Evolutionary conservation across 2,113 vertebrate genomes (phyloP), one percentile per base, ranked within the genome.

Genomic region (Zosterops lateralis): DNA sequence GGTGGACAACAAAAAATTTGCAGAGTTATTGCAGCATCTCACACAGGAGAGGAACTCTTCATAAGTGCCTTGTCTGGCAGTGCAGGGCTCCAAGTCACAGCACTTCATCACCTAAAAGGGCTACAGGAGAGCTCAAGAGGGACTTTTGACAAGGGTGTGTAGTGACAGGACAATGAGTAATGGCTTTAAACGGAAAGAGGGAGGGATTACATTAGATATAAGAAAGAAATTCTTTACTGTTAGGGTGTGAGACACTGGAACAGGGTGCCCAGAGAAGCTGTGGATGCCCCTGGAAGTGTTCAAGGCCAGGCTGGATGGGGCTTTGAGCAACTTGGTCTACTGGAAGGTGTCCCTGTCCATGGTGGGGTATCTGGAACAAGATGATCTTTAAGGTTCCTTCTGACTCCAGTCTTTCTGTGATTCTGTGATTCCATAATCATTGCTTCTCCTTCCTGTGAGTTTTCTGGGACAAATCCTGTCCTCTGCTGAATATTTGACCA

Each of bases 381-480:
- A 48, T 34, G 17, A 26, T 25, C 29, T 75, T 40, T 34, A 42
- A 42, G 17, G 25, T 48, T 21, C 15, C 32, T 48, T 83, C 48
- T 1, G 2, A 70, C 10, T 17, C 20, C 14, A 56, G 32, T 34
- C 14, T 8, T 54, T 61, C 77, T 47, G 29, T 21, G 29, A 53
- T 9, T 81, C 51, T 0, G 0, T 51, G 22, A 74, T 47, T 82
- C n/a, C 40, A 68, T 0, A 0, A 47, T 36, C 28, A 29, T 5
- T 56, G 21, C 25, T 82, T 15, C 51, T 78, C 22, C 19, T 36
- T 38, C n/a, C 36, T 68, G 7, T 40, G 53, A 53, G 19, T 16
- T 65, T 86, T 45, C 66, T 78, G 53, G 32, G 60, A 74, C 26
- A 90, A 72, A 56, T 56, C 14, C 17, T 89, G 72, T 45, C n/a